Base-by-base conservation (phyloP, 2,113 vertebrate genomes). In the Cyphomyrus discorhynchus region DNA sequence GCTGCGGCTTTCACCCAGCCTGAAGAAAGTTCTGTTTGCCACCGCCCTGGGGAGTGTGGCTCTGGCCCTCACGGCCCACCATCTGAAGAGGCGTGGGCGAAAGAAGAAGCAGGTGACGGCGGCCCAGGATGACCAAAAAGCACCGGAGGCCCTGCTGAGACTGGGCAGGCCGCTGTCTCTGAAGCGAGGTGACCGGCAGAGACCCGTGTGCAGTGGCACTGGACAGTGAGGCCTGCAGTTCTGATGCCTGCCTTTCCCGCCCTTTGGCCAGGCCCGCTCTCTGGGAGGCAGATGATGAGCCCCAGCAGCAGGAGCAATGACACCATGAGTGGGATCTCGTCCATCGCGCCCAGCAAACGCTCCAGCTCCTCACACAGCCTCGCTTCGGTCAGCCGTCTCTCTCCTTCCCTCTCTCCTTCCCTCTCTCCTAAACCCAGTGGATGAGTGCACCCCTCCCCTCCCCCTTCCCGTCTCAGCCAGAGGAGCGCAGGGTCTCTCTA, bases 1-100 rank as follows among this genome's bases (percentile, higher is more conserved):
- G 95, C 96, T 99, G 89, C 96, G 96, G 35, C 94, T 99, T 31
- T 96, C 96, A 0, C 98, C 98, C 0, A 97, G 95, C 94, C 96
- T 99, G 86, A 97, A 98, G 92, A 99, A 98, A 93, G 98, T 99
- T 90, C 96, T 99, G 86, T 98, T 99, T 88, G 98, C 98, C 87
- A 99, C 98, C 0, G 98, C 98, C 0, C 96, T 99, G 1, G 98
- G 98, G 42, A 99, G 97, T 0, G 98, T 99, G 0, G 97, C 98
- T 0, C 92, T 99, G 95, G 98, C 98, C 42, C 96, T 99, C 24
- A 97, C 98, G 0, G 98, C 98, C 24, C 98, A 99, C 88, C 98
- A 99, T 93, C 94, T 99, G 82, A 99, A 99, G 93, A 95, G 98
- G 1, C 96, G 98, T 0, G 96, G 98, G 1, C 96, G 97, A 45